phyloP scores from a whole-genome alignment of 2,888 invertebrate species.

The Heliconius hortense region DNA sequence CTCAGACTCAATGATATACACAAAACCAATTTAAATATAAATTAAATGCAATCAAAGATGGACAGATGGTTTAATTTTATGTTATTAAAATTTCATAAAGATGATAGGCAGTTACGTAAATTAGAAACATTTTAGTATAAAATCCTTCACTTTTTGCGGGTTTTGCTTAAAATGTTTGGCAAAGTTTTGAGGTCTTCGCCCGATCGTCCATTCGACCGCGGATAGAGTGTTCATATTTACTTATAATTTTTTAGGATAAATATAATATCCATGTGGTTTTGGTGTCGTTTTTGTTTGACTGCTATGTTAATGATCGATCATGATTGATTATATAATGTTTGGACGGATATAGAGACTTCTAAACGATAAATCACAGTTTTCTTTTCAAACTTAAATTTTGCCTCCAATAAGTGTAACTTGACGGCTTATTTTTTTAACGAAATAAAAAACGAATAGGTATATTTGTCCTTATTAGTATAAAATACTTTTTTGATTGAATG shows the following conservation, averaged over 20 bases:
- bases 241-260: not conserved
- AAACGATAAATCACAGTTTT: too few species aligned
- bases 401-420: too few species aligned
- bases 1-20: not conserved
- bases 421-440: too few species aligned
- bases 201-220: conserved; percentile 32
- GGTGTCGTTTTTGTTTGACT: too few species aligned
- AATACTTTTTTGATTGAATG: too few species aligned
- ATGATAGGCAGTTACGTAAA: not conserved
- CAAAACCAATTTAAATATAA: not conserved
- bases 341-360: too few species aligned
- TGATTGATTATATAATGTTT: too few species aligned
- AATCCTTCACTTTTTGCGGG: conserved; percentile 5
- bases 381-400: too few species aligned
- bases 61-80: not conserved
- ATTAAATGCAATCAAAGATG: not conserved
- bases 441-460: too few species aligned
- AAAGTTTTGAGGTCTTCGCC: conserved; percentile 33
- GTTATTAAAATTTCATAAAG: not conserved
- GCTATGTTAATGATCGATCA: too few species aligned
- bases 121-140: not conserved
- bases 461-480: too few species aligned
- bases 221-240: conserved; percentile 5
- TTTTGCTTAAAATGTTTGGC: conserved; percentile 14
- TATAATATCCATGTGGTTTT: not conserved